These are phyloP conservation scores for Anhinga rufa DNA, from an alignment of 2,113 vertebrate genomes.

Conservation along the genomic window DNA sequence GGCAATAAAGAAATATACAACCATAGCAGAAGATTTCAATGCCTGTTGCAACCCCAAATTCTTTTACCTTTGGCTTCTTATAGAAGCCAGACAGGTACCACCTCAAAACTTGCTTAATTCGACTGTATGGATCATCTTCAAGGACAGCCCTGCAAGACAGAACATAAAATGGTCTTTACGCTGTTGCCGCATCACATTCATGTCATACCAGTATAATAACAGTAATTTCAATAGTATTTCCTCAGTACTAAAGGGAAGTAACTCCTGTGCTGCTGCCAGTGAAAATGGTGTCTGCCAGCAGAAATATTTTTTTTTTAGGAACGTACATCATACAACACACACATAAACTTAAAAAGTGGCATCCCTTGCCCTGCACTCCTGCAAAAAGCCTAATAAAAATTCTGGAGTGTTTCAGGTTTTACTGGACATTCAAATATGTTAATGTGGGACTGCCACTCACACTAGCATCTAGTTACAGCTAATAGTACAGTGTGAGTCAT, in stretches of 20 bases:
- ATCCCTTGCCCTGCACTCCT: not conserved
- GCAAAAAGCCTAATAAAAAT: not conserved
- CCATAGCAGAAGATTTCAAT: not conserved
- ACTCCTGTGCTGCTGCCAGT: not conserved
- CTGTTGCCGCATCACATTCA: not conserved
- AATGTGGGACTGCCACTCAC: not conserved
- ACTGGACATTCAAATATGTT: not conserved
- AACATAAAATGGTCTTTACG: not conserved
- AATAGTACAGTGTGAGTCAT: not conserved
- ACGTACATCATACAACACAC: not conserved
- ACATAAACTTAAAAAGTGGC: not conserved
- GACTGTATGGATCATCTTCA: slow-evolving; percentile 83
- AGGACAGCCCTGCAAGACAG: slow-evolving; percentile 73
- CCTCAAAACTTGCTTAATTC: slow-evolving; percentile 87
- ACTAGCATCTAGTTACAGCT: not conserved
- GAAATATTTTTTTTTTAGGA: not conserved
- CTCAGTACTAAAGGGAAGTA: not conserved
- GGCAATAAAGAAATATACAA: not conserved
- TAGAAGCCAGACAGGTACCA: slow-evolving; percentile 97
- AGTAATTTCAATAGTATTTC: not conserved
- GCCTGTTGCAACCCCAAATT: not conserved
- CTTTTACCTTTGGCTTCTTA: slow-evolving; percentile 91
- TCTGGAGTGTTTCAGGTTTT: not conserved
- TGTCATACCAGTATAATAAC: not conserved
- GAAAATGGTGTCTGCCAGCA: not conserved